phyloP scores from a whole-genome alignment of 92 coral and sea anemone genomes.

The Scolanthus callimorphus region DNA sequence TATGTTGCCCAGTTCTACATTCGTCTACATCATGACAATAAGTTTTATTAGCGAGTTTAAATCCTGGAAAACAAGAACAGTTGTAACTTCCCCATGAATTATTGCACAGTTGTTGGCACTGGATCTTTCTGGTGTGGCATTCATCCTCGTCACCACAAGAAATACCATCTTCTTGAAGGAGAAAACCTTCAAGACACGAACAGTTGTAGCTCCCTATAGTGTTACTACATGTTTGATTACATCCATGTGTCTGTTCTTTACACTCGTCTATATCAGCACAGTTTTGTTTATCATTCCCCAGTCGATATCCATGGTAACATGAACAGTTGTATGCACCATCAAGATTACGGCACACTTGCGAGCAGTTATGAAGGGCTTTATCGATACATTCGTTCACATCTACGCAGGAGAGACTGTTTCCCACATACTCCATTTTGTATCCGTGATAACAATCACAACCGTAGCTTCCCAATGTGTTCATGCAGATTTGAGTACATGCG shows the following conservation, averaged over 20 bases:
- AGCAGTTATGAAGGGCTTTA: too few relatives aligned
- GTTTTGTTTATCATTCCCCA: neutral
- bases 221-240: neutral
- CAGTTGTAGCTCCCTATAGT: neutral
- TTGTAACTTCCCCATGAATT: neutral
- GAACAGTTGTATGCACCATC: neutral
- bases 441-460: neutral
- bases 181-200: neutral
- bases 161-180: neutral
- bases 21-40: neutral
- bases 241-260: neutral
- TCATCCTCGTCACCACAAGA: neutral
- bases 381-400: neutral
- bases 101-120: neutral
- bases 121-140: neutral
- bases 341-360: neutral
- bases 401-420: too few relatives aligned
- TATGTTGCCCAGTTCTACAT: neutral
- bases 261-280: neutral
- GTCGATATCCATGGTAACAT: neutral
- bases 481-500: constrained; percentile 1
- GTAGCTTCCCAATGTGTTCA: neutral
- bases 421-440: neutral
- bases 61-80: neutral
- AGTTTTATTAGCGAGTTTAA: neutral